Evolutionary conservation across 2,797 vertebrate genomes (phyloP).

Genomic region (Leptodactylus fallax): DNA sequence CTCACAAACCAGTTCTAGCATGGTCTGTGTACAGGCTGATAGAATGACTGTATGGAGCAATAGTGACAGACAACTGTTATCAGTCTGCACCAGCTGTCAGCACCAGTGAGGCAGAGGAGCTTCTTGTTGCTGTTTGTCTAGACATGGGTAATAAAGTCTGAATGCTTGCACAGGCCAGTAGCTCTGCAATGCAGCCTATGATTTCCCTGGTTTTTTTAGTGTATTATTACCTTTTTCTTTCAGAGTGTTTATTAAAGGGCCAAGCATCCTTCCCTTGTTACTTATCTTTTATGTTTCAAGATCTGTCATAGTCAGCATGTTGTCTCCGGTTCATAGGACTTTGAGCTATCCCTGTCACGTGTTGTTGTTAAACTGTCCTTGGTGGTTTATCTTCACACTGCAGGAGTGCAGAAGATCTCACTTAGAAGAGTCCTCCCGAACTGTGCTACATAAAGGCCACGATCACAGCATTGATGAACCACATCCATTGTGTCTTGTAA

Average conservation of each 20-base stretch:
- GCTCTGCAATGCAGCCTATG: neutral
- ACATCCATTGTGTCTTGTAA: neutral
- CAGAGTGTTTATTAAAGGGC: neutral
- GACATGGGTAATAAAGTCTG: conserved; percentile 49
- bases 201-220: neutral
- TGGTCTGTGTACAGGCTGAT: neutral
- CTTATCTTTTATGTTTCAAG: neutral
- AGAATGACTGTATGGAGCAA: neutral
- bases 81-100: conserved; percentile 23
- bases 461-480: neutral
- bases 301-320: neutral
- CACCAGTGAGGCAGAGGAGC: conserved; percentile 22
- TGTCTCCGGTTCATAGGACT: neutral
- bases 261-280: too few relatives aligned
- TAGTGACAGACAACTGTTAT: neutral
- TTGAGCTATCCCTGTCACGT: conserved; percentile 5
- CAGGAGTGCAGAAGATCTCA: neutral
- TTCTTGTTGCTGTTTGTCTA: conserved; percentile 55
- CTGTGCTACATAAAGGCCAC: too few relatives aligned
- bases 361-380: neutral
- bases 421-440: neutral
- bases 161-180: conserved; percentile 7
- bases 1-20: too few relatives aligned
- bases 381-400: neutral
- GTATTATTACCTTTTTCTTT: neutral